These are phyloP conservation scores for Nephrotoma guestfalica DNA, from an alignment of 2,888 invertebrate species.

Conservation along the genomic window DNA sequence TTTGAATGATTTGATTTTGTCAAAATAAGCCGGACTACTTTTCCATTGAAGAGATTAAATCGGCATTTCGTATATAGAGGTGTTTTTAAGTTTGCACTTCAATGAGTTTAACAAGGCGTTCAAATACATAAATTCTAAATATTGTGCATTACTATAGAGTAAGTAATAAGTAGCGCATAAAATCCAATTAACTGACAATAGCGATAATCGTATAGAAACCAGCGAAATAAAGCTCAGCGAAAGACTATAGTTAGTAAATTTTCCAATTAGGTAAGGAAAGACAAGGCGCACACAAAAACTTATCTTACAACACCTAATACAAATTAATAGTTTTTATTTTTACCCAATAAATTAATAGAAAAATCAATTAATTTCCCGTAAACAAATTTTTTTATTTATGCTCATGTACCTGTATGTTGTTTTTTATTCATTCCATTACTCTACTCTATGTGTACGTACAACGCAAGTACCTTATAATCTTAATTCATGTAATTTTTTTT, in stretches of 20 bases:
- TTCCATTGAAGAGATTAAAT: no score
- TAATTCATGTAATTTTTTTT: background rate
- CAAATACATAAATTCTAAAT: background rate
- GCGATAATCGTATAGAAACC: background rate
- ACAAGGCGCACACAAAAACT: background rate
- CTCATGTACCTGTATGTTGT: background rate
- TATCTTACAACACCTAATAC: background rate
- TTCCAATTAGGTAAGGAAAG: background rate
- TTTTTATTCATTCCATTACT: background rate
- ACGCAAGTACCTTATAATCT: background rate
- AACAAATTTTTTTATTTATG: background rate
- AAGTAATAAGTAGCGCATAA: background rate
- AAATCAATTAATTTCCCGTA: background rate
- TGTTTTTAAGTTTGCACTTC: no score
- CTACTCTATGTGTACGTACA: background rate
- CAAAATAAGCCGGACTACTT: background rate
- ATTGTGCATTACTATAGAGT: background rate
- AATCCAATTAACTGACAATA: background rate
- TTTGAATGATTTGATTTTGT: background rate
- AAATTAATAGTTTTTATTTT: background rate
- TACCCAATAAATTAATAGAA: background rate
- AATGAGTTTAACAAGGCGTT: background rate
- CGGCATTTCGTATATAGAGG: no score
- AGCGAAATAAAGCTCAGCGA: background rate
- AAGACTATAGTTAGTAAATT: background rate